These are phyloP conservation scores for Buphagus erythrorhynchus DNA, from an alignment of 2,797 vertebrate genomes.

Conservation along the genomic window DNA sequence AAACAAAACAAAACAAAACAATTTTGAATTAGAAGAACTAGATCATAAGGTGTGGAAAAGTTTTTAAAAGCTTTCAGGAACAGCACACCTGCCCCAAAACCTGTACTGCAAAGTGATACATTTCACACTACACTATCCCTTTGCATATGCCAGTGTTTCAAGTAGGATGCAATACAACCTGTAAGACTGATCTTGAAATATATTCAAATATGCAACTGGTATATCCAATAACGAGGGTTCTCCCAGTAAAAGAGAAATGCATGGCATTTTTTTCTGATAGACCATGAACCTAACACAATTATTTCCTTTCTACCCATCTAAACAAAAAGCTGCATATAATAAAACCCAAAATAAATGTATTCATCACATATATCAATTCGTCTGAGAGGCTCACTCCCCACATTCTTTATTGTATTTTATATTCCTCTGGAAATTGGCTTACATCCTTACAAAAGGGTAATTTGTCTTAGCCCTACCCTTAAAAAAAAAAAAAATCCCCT, in stretches of 20 bases:
- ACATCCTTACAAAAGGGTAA: background rate
- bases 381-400: background rate
- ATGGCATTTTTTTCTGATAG: background rate
- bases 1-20: too few species aligned
- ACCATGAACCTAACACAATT: background rate
- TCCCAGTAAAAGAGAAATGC: background rate
- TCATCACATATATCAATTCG: background rate
- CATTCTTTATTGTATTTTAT: background rate
- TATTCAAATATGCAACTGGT: background rate
- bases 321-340: background rate
- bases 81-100: background rate
- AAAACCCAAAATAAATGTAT: background rate
- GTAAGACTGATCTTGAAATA: background rate
- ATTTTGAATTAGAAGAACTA: background rate
- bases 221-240: background rate
- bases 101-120: background rate
- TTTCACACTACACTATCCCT: background rate
- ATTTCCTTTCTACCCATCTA: background rate
- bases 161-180: background rate
- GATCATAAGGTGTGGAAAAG: background rate
- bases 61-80: background rate
- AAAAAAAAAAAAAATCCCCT: background rate
- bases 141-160: background rate
- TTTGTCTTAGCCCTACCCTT: background rate
- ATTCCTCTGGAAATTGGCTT: slow-evolving; percentile 36